These are phyloP conservation scores for Anthonomus grandis DNA, from an alignment of 1,140 invertebrate species.

Conservation along the genomic window DNA sequence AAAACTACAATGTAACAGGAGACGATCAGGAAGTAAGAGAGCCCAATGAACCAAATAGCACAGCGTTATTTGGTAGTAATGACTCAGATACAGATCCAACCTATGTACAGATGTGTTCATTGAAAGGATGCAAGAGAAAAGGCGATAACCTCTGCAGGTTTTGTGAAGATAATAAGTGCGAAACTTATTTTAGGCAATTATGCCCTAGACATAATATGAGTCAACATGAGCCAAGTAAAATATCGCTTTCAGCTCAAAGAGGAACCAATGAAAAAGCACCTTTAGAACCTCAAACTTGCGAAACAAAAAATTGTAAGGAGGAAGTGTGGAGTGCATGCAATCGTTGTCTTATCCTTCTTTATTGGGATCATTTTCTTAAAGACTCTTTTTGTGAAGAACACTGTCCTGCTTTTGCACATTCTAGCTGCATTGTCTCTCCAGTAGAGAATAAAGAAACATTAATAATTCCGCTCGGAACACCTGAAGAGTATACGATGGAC, in stretches of 20 bases:
- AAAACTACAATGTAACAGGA: background rate
- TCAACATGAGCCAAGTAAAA: too few species aligned
- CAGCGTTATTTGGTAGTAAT: background rate
- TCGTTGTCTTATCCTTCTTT: slow-evolving; percentile 6
- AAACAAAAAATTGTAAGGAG: slow-evolving; percentile 3
- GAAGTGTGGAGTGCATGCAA: slow-evolving; percentile 9
- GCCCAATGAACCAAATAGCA: too few species aligned
- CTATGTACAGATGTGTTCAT: too few species aligned
- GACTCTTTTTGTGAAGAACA: background rate
- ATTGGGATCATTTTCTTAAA: slow-evolving; percentile 9
- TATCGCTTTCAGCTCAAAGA: background rate
- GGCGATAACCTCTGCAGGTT: background rate
- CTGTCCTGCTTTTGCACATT: background rate
- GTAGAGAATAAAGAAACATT: background rate
- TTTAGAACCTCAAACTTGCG: slow-evolving; percentile 8
- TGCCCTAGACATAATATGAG: background rate
- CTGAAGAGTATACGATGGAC: slow-evolving; percentile 4
- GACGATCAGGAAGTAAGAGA: too few species aligned
- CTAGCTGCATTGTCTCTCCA: background rate
- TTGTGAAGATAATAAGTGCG: background rate
- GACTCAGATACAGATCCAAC: background rate
- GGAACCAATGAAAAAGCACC: background rate
- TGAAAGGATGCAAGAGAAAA: background rate
- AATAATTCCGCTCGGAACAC: background rate
- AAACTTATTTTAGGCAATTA: background rate